Evolutionary conservation across 2,888 invertebrate genomes (phyloP).

Genomic region (Amphipyra berbera): DNA sequence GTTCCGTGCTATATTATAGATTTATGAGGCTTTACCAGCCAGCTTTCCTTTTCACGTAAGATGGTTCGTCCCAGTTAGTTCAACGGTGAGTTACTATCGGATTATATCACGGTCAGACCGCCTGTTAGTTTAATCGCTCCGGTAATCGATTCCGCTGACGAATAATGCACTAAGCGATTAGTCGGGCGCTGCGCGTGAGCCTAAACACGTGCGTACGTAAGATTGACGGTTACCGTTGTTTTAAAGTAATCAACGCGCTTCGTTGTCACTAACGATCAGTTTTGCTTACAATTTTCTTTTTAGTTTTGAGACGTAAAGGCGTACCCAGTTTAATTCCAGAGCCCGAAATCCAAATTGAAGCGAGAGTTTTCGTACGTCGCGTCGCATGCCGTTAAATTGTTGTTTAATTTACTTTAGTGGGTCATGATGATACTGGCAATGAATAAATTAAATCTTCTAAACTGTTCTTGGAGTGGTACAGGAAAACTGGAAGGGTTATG

Average conservation of each 20-base stretch:
- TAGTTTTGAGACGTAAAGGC: conserved; percentile 19
- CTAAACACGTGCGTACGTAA: conserved; percentile 29
- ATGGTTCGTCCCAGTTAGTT: conserved; percentile 18
- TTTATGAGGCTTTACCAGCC: conserved; percentile 57
- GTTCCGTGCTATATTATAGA: conserved; percentile 51
- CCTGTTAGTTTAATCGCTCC: conserved; percentile 34
- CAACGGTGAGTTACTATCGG: conserved; percentile 16
- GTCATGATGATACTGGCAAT: conserved; percentile 6
- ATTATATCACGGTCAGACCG: conserved; percentile 15
- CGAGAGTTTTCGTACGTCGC: conserved; percentile 16
- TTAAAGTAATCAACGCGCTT: conserved; percentile 44
- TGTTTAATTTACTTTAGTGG: conserved; percentile 31
- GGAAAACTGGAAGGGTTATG: too few species aligned
- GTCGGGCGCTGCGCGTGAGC: conserved; percentile 21
- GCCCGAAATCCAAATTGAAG: conserved; percentile 14
- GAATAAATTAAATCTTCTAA: conserved; percentile 15
- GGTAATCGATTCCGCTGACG: conserved; percentile 19
- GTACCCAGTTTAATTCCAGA: conserved; percentile 20
- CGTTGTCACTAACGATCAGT: conserved; percentile 35
- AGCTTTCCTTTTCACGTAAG: conserved; percentile 63
- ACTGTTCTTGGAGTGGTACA: conserved; percentile 1
- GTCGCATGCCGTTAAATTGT: conserved; percentile 27
- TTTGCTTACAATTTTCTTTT: conserved; percentile 32
- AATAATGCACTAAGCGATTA: conserved; percentile 31
- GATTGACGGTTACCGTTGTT: conserved; percentile 53